phyloP scores from a whole-genome alignment of 1,140 invertebrate species.

The Eupeodes corollae region DNA sequence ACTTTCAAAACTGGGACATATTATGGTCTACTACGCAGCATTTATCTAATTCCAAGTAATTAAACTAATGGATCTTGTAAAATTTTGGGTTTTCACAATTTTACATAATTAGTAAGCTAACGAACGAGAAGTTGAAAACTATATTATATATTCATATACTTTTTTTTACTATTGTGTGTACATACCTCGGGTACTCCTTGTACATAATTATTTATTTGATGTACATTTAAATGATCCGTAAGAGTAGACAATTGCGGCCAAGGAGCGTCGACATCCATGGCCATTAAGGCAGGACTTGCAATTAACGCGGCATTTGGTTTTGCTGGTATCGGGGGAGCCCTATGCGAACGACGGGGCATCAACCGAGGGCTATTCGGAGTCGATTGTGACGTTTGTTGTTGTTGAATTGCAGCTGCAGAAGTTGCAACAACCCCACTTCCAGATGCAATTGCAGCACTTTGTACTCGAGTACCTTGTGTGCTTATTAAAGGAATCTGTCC shows the following conservation, averaged over 20 bases:
- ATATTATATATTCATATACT: too few relatives aligned
- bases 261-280: constrained; percentile 26
- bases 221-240: constrained; percentile 31
- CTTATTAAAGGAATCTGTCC: constrained; percentile 25
- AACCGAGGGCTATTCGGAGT: constrained; percentile 57
- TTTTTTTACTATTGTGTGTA: not conserved
- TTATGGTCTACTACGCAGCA: too few relatives aligned
- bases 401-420: constrained; percentile 2
- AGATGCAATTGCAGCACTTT: not conserved
- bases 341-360: constrained; percentile 45
- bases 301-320: constrained; percentile 13
- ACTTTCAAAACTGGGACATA: too few relatives aligned
- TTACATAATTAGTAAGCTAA: too few relatives aligned
- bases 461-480: constrained; percentile 2
- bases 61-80: too few relatives aligned
- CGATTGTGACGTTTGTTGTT: constrained; percentile 38
- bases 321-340: constrained; percentile 44
- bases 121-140: too few relatives aligned
- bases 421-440: not conserved
- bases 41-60: too few relatives aligned
- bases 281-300: constrained; percentile 19
- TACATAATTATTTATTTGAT: constrained; percentile 34
- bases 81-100: too few relatives aligned
- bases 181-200: constrained; percentile 29
- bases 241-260: constrained; percentile 33